Percentiles rank a stretch among this genome's conserved stretches.
Evolutionary conservation across 2,113 vertebrate species (phyloP).

Genomic region (Sprattus sprattus): DNA sequence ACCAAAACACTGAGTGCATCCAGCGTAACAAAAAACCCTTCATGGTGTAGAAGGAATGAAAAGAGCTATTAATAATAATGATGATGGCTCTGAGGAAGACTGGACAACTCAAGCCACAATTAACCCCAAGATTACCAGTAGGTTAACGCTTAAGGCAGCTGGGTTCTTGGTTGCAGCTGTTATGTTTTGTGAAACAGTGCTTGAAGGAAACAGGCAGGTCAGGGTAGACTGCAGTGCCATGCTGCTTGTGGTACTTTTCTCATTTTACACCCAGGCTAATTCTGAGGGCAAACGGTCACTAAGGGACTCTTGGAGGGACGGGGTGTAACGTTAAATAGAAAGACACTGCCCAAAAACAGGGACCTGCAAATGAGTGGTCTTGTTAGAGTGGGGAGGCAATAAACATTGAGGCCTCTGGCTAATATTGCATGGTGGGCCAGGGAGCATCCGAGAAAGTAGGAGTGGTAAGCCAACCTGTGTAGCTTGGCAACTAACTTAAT

Average conservation of each 20-base stretch:
- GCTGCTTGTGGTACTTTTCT: not conserved
- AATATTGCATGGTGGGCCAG: not conserved
- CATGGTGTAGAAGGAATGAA: constrained; percentile 3
- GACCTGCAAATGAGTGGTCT: not conserved
- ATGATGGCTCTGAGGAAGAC: not conserved
- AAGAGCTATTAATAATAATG: constrained; percentile 16
- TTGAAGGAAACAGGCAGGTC: not conserved
- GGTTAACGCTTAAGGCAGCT: constrained; percentile 1
- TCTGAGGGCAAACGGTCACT: not conserved
- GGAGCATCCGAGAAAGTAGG: not conserved
- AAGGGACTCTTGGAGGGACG: not conserved
- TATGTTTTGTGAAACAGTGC: not conserved
- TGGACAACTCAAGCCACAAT: not conserved
- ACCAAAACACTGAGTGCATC: not conserved
- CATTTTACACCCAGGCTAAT: not conserved
- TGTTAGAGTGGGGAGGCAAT: not conserved
- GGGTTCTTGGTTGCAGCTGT: not conserved
- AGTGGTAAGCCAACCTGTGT: constrained; percentile 20
- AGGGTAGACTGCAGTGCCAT: not conserved
- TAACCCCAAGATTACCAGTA: not conserved
- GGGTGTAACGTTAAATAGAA: too few species aligned
- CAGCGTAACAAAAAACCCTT: constrained; percentile 10
- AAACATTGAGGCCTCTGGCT: constrained; percentile 20
- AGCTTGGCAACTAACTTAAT: constrained; percentile 13
- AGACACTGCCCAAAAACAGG: not conserved